Percentiles rank a stretch among this genome's conserved stretches.
phyloP scores from a whole-genome alignment of 1,140 invertebrate species.

The Tachypleus tridentatus region DNA sequence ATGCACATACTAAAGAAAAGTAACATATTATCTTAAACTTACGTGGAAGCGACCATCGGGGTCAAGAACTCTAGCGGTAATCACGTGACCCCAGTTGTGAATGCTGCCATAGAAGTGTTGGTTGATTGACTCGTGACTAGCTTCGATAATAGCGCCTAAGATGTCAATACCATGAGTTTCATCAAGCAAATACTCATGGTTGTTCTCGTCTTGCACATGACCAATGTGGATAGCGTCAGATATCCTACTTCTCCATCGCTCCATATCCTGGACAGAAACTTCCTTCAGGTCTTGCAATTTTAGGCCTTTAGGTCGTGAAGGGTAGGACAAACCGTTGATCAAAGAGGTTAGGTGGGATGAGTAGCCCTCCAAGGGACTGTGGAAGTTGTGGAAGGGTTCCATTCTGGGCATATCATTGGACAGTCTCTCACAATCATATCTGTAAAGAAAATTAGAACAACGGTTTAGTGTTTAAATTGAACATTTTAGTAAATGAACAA shows the following conservation, averaged over 20 bases:
- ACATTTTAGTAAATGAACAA: too few relatives aligned
- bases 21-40: not conserved
- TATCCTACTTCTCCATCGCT: constrained; percentile 54
- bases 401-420: constrained; percentile 37
- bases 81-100: constrained; percentile 45
- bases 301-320: constrained; percentile 40
- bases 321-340: constrained; percentile 49
- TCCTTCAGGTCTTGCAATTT: constrained; percentile 35
- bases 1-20: too few relatives aligned
- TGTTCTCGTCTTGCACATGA: constrained; percentile 38
- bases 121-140: constrained; percentile 53
- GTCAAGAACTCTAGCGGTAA: constrained; percentile 26
- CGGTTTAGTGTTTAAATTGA: not conserved
- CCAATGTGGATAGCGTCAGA: constrained; percentile 57
- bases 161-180: constrained; percentile 58
- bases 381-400: constrained; percentile 31
- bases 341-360: constrained; percentile 43
- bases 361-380: constrained; percentile 42
- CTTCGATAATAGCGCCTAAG: constrained; percentile 65
- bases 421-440: constrained; percentile 40
- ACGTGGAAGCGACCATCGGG: constrained; percentile 19
- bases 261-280: constrained; percentile 12
- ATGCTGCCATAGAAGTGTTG: constrained; percentile 51
- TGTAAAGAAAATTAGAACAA: constrained; percentile 7
- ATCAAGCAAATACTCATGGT: constrained; percentile 17